These are phyloP conservation scores for Chrysomela aeneicollis DNA, from an alignment of 2,888 invertebrate genomes.

Conservation along the genomic window DNA sequence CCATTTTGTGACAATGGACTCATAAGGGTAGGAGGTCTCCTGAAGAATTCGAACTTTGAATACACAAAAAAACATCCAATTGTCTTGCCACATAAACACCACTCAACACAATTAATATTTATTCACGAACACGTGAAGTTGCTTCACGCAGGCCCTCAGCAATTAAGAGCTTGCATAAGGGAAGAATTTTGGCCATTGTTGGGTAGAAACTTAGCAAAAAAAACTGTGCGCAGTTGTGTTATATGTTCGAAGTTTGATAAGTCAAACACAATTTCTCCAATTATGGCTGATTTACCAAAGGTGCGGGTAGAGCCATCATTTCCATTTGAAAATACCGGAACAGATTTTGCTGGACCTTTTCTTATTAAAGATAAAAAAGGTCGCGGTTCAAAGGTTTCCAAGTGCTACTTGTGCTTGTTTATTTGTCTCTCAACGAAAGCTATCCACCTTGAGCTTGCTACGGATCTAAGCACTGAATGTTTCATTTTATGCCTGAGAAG, in stretches of 20 bases:
- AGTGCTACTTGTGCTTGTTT: constrained; percentile 39
- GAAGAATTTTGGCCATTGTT: constrained; percentile 42
- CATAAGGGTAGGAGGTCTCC: constrained; percentile 33
- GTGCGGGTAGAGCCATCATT: constrained; percentile 22
- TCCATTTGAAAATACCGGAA: constrained; percentile 35
- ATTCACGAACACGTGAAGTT: constrained; percentile 30
- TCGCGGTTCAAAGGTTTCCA: constrained; percentile 29
- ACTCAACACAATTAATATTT: constrained; percentile 35
- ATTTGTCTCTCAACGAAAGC: constrained; percentile 41
- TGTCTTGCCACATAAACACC: constrained; percentile 34
- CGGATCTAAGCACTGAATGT: constrained; percentile 33
- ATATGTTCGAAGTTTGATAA: constrained; percentile 30
- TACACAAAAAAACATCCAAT: constrained; percentile 39
- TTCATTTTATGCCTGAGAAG: constrained; percentile 37
- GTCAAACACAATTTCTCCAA: constrained; percentile 21
- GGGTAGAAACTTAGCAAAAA: constrained; percentile 34
- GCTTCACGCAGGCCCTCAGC: constrained; percentile 37
- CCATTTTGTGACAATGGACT: constrained; percentile 35
- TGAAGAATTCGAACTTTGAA: constrained; percentile 34
- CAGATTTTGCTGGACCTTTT: constrained; percentile 43
- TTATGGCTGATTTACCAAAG: constrained; percentile 37
- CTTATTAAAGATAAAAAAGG: constrained; percentile 32
- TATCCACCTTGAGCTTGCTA: constrained; percentile 40
- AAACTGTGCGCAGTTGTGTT: constrained; percentile 35
- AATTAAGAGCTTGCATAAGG: constrained; percentile 33